A percentile compares a stretch with the other conserved stretches of the same genome.
Evolutionary conservation across 2,113 vertebrate genomes (phyloP).

Genomic region (Lynx canadensis): DNA sequence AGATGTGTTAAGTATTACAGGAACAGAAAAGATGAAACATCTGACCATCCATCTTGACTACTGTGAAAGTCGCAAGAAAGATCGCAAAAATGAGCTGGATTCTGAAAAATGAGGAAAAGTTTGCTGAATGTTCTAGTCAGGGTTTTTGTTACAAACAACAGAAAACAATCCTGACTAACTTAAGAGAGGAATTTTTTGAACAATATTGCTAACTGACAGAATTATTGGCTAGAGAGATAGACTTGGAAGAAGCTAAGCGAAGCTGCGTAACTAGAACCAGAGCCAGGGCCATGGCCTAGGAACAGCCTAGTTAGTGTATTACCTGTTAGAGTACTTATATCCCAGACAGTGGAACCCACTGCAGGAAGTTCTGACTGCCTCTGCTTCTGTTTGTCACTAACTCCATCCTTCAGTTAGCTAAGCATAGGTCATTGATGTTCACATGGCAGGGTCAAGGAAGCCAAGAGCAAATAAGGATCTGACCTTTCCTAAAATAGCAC

Average conservation of each 20-base stretch:
- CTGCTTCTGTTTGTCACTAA: neutral
- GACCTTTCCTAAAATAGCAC: neutral
- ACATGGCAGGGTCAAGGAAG: neutral
- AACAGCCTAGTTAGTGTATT: neutral
- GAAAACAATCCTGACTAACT: neutral
- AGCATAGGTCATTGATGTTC: neutral
- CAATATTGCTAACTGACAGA: neutral
- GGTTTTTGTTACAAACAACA: slow-evolving; percentile 10
- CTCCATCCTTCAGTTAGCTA: neutral
- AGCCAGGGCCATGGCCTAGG: neutral
- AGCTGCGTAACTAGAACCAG: neutral
- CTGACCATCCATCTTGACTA: neutral
- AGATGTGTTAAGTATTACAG: neutral
- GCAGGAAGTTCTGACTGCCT: neutral
- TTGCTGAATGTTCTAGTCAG: neutral
- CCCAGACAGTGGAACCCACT: neutral
- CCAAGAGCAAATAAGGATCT: neutral
- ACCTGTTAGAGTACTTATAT: neutral
- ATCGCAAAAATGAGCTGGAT: neutral
- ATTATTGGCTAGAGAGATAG: neutral
- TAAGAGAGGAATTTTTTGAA: slow-evolving; percentile 10
- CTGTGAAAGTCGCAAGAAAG: neutral
- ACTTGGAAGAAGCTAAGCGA: slow-evolving; percentile 4
- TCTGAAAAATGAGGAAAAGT: neutral
- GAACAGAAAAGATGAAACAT: neutral